These are phyloP conservation scores for Casuarius casuarius DNA, from an alignment of 2,113 vertebrate genomes.

Conservation along the genomic window DNA sequence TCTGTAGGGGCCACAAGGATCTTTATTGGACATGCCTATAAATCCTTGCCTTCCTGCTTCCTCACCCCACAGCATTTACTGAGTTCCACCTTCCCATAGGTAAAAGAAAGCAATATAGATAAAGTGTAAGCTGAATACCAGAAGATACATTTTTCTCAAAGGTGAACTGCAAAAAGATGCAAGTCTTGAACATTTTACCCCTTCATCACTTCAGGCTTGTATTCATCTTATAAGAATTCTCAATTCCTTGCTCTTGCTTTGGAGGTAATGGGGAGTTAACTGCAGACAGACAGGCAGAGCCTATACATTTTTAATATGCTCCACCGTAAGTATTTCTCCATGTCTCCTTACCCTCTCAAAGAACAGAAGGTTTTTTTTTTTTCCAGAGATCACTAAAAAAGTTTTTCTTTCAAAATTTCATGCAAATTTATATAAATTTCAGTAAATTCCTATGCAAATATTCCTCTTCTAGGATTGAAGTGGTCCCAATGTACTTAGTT, in stretches of 20 bases:
- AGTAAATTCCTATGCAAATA: slow-evolving; percentile 3
- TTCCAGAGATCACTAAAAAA: not conserved
- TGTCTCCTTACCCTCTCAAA: not conserved
- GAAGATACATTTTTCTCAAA: not conserved
- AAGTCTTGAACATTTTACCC: not conserved
- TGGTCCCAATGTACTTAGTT: not conserved
- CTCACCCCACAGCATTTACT: not conserved
- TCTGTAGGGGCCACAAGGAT: not conserved
- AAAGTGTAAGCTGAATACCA: not conserved
- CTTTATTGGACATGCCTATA: not conserved
- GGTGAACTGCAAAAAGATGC: not conserved
- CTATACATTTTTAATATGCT: not conserved
- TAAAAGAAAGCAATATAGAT: not conserved
- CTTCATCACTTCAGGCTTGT: not conserved
- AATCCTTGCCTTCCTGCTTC: not conserved
- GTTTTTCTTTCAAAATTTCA: not conserved
- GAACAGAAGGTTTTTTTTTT: not conserved
- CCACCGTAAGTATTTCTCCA: not conserved
- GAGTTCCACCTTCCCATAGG: not conserved
- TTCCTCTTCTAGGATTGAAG: not conserved
- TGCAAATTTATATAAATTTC: not conserved
- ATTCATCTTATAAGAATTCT: not conserved
- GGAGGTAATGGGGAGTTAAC: not conserved
- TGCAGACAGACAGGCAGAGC: not conserved
- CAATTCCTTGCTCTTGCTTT: not conserved